A percentile compares a stretch with the other conserved stretches of the same genome.
Evolutionary conservation across 2,888 invertebrate genomes (phyloP).

Genomic region (Timandra comae): DNA sequence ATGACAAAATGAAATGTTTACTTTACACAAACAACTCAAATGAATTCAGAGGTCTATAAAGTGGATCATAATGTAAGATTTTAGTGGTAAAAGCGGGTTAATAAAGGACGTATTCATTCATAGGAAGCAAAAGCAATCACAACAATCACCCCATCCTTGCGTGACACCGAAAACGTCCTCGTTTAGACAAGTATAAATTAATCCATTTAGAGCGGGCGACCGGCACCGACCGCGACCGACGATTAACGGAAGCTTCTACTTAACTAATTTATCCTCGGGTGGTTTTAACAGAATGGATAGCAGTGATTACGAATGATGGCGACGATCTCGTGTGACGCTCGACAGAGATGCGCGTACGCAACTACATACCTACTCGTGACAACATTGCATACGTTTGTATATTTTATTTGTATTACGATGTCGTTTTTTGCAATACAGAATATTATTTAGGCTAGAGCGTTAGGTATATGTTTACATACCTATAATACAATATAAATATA

Average conservation of each 20-base stretch:
- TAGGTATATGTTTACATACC: too few relatives aligned
- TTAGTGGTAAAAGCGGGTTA: constrained; percentile 27
- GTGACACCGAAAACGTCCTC: constrained; percentile 76
- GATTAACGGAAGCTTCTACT: constrained; percentile 78
- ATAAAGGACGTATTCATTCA: constrained; percentile 66
- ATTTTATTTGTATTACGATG: too few relatives aligned
- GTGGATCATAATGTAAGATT: too few relatives aligned
- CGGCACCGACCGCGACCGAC: constrained; percentile 67
- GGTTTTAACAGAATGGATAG: constrained; percentile 78
- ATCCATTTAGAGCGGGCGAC: constrained; percentile 74
- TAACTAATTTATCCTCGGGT: constrained; percentile 77
- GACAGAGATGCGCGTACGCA: constrained; percentile 35
- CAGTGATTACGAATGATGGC: constrained; percentile 70
- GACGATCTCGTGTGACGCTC: constrained; percentile 57
- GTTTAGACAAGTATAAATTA: constrained; percentile 76
- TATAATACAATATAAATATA: too few relatives aligned
- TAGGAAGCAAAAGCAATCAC: constrained; percentile 73
- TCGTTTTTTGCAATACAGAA: too few relatives aligned
- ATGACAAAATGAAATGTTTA: too few relatives aligned
- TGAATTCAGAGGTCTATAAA: too few relatives aligned
- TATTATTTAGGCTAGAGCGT: too few relatives aligned
- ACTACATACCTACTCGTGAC: constrained; percentile 5
- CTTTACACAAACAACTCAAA: too few relatives aligned
- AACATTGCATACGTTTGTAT: constrained; percentile 12
- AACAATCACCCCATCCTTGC: constrained; percentile 75